Base-by-base conservation (phyloP, 2,113 vertebrate species). In the Atrichornis clamosus region DNA sequence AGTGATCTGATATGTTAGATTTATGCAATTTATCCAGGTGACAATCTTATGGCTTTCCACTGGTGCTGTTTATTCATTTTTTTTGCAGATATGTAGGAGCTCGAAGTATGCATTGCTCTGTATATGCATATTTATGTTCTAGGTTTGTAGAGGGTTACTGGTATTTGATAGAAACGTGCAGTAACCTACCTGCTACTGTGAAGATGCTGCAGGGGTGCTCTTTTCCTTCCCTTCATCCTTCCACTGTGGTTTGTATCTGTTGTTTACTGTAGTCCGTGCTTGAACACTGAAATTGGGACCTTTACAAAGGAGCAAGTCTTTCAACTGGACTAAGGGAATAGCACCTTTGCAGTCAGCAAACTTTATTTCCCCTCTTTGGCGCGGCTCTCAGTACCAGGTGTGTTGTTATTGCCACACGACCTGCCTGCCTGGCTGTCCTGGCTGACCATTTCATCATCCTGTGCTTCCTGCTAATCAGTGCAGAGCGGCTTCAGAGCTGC, bases 61-160 rank as follows among this genome's bases (percentile, higher is more conserved):
- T 64, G 47, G 53, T 18, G 17, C 28, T 70, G 37, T 96, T 96
- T 75, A 59, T 90, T 93, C 15, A 12, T 63, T 88, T 90, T 84
- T 84, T 82, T 47, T 39, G 39, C 35, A 67, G 39, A 23, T 88
- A 15, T 17, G 30, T 12, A 52, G 50, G 42, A 84, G 46, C 89
- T 92, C 47, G 55, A 90, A 84, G 19, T 21, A 60, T 19, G 4
- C 60, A 13, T 70, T 59, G 12, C 55, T 74, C 13, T 77, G n/a
- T 53, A 13, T 55, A 7, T 56, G 33, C 19, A 21, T 68, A 22
- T 8, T 3, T 50, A 47, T 44, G 21, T 2, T 85, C 49, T 65
- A 18, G 10, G 18, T 50, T 74, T 70, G 50, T 23, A 58, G 55
- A 63, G 5, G 13, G 16, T 56, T 84, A 26, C 15, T 77, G 67